A percentile compares a stretch with the other conserved stretches of the same genome.
Conservation (phyloP, 2,797 vertebrate species). For the Crypturellus tataupa region DNA sequence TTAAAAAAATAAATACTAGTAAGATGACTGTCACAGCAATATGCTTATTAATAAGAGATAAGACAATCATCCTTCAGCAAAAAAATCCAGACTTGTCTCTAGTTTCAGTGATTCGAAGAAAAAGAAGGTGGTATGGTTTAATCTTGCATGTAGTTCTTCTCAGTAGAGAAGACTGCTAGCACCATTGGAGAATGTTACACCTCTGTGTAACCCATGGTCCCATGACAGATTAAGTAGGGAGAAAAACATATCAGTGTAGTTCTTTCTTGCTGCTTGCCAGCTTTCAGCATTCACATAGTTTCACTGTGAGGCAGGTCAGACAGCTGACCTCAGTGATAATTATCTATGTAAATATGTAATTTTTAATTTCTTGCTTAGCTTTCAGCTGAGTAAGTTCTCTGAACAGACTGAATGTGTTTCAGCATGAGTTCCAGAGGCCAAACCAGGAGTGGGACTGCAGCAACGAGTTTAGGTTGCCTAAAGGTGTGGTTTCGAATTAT, state of each 20-base stretch:
- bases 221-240: background rate
- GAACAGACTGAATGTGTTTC: background rate
- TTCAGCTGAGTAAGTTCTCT: conserved; percentile 6
- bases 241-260: background rate
- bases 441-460: background rate
- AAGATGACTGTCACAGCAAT: background rate
- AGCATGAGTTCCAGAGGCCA: rapidly evolving
- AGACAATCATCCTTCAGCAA: background rate
- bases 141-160: background rate
- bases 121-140: background rate
- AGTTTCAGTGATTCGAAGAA: background rate
- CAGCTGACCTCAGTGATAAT: background rate
- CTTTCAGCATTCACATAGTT: background rate
- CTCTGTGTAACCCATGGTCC: background rate
- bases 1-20: background rate
- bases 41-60: background rate
- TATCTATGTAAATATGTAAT: background rate
- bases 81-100: background rate
- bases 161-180: background rate
- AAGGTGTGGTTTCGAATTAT: conserved; percentile 34
- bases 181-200: background rate
- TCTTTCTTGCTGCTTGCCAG: background rate
- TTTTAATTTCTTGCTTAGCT: background rate
- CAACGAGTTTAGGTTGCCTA: background rate
- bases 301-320: background rate